Base-by-base conservation (phyloP, 2,888 invertebrate genomes). In the Apamea monoglypha region DNA sequence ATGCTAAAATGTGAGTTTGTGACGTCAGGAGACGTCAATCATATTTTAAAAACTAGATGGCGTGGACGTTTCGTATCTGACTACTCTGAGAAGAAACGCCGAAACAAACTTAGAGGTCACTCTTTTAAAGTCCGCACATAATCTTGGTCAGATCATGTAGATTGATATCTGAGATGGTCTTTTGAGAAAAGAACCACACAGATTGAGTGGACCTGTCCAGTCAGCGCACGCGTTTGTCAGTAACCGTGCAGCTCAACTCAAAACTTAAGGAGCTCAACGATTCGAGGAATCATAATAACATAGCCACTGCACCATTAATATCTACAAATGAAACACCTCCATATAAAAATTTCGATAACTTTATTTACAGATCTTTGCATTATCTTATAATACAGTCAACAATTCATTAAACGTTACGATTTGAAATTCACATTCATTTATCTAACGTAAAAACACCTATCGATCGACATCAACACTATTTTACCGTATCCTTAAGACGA, bases 381-480 rank as follows among this genome's bases (percentile, higher is more conserved):
- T 96, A 96, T 96, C 95, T 94, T 95, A 96, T 96, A 96, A 96
- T 95, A 97, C 96, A 96, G 95, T 96, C 95, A 97, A 97, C 96
- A 96, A 96, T 95, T 94, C 83, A 92, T 95, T 94, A 95, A 95
- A 95, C 92, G 92, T 94, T 94, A 95, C 94, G 93, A 95, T 95
- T 94, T 93, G 93, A 94, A 95, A 94, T 95, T 95, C 96, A 96
- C 96, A 96, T 96, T 96, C 90, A 96, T 94, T 96, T 95, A 94
- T 93, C 96, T 96, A 96, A 96, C 94, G 93, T 95, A 95, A 94
- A 96, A 95, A 96, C 96, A 95, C 92, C 93, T 95, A 96, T 95
- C 89, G 92, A 92, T 93, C 88, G 91, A 95, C 95, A 94, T 88
- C 92, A 90, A 94, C 91, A 92, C 94, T 95, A 95, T 92, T 93